phyloP scores from a whole-genome alignment of 2,113 vertebrate species.

The Pica pica region DNA sequence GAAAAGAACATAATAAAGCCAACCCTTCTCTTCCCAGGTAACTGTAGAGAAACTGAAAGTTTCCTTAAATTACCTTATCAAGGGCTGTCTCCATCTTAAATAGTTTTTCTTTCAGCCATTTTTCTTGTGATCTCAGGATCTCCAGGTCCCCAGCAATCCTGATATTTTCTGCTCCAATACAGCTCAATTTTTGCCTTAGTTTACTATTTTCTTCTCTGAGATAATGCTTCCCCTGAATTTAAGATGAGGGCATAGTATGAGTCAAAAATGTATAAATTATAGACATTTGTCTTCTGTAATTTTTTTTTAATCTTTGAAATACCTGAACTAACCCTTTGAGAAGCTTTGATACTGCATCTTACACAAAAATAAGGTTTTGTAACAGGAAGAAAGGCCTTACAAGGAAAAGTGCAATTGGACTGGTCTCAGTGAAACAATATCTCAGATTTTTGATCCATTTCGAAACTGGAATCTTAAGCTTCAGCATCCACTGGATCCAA shows the following conservation, averaged over 20 bases:
- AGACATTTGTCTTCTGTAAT: background rate
- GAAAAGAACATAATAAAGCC: background rate
- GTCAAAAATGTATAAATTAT: background rate
- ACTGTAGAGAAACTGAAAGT: background rate
- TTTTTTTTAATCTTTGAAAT: background rate
- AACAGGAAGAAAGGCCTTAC: background rate
- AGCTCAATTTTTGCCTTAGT: slow-evolving; percentile 68
- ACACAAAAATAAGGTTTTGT: background rate
- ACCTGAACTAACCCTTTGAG: background rate
- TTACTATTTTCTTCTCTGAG: slow-evolving; percentile 73
- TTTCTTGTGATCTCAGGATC: slow-evolving; percentile 71
- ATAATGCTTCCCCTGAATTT: slow-evolving; percentile 76
- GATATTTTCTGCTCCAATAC: slow-evolving; percentile 71
- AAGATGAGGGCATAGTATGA: background rate
- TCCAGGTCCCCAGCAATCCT: slow-evolving; percentile 76
- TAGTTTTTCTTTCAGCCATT: slow-evolving; percentile 70
- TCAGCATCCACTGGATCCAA: background rate
- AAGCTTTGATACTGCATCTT: background rate
- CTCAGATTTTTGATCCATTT: background rate
- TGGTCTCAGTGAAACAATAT: background rate
- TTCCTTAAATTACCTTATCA: slow-evolving; percentile 83
- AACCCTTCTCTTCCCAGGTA: background rate
- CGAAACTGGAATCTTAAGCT: background rate
- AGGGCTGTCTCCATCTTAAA: slow-evolving; percentile 77
- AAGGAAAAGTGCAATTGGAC: background rate